A percentile compares a stretch with the other conserved stretches of the same genome.
Evolutionary conservation across 92 coral and sea anemone genomes (phyloP).

Genomic region (Parazoanthus atlanticus): DNA sequence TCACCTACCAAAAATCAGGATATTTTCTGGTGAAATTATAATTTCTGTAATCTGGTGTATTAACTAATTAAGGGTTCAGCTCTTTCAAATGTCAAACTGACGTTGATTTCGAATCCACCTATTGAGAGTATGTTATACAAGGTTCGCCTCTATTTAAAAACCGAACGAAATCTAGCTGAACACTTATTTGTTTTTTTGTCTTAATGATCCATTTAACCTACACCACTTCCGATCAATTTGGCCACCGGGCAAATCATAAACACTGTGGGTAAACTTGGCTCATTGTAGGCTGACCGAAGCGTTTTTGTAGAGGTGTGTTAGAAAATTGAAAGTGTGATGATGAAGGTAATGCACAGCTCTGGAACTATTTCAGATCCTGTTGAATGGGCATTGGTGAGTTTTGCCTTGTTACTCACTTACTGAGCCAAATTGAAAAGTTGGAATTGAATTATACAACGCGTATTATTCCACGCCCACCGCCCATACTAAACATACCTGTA

Average conservation of each 20-base stretch:
- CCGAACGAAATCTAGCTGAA: neutral
- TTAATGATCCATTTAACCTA: neutral
- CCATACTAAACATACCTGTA: neutral
- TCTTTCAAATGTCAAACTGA: neutral
- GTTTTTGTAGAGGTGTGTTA: neutral
- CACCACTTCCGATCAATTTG: neutral
- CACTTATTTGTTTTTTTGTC: neutral
- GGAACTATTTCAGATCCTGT: neutral
- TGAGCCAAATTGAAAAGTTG: neutral
- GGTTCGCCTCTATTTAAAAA: neutral
- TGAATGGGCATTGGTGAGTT: neutral
- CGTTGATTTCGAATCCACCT: neutral
- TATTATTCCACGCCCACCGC: neutral
- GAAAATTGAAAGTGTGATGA: neutral
- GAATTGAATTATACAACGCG: neutral
- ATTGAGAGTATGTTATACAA: neutral
- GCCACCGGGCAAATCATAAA: conserved; percentile 14
- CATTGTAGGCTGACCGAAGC: neutral
- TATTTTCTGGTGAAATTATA: neutral
- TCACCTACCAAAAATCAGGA: neutral
- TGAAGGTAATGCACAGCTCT: neutral
- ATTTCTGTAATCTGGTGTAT: neutral
- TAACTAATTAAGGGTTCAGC: no score
- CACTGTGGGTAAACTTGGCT: neutral
- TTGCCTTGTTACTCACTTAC: neutral